Base-by-base conservation (phyloP, 2,888 invertebrate species). In the Tubulanus polymorphus region DNA sequence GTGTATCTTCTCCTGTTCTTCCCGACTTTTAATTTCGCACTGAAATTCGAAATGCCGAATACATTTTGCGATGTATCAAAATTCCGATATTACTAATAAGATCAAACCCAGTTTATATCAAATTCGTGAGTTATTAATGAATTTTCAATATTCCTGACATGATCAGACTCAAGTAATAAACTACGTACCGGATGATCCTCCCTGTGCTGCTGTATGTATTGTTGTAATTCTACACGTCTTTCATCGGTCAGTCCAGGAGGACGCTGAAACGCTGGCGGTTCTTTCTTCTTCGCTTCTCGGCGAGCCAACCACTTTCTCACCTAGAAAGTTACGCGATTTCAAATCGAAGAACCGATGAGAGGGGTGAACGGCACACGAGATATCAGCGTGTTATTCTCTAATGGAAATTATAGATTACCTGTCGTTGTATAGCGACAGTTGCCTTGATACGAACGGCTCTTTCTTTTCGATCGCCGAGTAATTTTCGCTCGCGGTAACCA, bases 221-320 rank as follows among this genome's bases (percentile, higher is more conserved):
- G 63, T 58, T 71, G 70, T 25, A 78, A 62, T 51, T 75, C 68
- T 1, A 72, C 70, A 15, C 75, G 61, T 46, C 75, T 56, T 18
- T 69, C 66, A 54, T 78, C 78, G 3, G 72, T 74, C 37, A 78
- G 61, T 3, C 75, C 76, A 0, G 72, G 68, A 2, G 75, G 75
- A 45, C 71, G 66, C 37, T 73, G 64, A 60, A 71, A 69, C n/a
- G 63, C 59, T 1, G 71, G 71, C 35, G 70, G 63, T 27, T 73
- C 69, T 27, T 67, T 68, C 46, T 63, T 60, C 20, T 62, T 62
- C 3, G 57, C 51, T 26, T 69, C 69, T 10, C 66, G 37, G 48
- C 66, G 64, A 48, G 72, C 72, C 46, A 74, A 53, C 73, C 74
- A 77, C 37, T 52, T 56, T n/a, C 74, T 63, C 3, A 71, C 66